Evolutionary conservation across 2,113 vertebrate species (phyloP).

Genomic region (Polypterus senegalus): DNA sequence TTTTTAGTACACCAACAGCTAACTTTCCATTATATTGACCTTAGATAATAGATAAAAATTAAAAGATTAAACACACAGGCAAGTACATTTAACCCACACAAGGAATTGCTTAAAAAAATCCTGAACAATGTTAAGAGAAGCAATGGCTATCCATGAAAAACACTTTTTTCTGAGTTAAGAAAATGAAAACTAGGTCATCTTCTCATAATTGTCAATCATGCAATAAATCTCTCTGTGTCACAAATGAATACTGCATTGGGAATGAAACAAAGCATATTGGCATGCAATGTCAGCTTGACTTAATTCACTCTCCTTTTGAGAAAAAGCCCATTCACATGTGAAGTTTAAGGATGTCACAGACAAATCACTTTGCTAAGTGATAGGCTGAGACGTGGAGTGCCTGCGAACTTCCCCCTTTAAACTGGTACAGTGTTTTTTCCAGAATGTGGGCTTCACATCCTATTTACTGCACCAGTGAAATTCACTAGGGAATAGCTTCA

Average conservation of each 20-base stretch:
- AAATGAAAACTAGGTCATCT: constrained; percentile 71
- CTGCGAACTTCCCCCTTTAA: constrained; percentile 13
- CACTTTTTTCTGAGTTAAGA: constrained; percentile 55
- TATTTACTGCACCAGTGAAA: constrained; percentile 15
- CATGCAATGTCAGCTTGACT: constrained; percentile 71
- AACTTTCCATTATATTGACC: no score
- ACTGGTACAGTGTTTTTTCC: constrained; percentile 10
- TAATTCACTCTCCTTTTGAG: constrained; percentile 68
- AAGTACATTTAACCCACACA: no score
- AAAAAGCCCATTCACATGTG: constrained; percentile 62
- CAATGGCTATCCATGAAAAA: constrained; percentile 54
- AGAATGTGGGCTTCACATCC: constrained; percentile 10
- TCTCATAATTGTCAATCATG: constrained; percentile 83
- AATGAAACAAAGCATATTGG: constrained; percentile 78
- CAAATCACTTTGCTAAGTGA: constrained; percentile 21
- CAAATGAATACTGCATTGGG: constrained; percentile 67
- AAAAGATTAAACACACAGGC: no score
- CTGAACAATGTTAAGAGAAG: constrained; percentile 44
- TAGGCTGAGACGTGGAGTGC: constrained; percentile 6
- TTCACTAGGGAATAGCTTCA: constrained; percentile 8
- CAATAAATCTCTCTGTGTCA: constrained; percentile 71
- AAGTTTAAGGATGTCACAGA: constrained; percentile 42
- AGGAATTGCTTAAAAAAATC: constrained; percentile 25
- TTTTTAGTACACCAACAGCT: no score
- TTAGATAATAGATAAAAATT: no score